phyloP scores from a whole-genome alignment of 2,797 vertebrate species.

The Lutjanus argentimaculatus region DNA sequence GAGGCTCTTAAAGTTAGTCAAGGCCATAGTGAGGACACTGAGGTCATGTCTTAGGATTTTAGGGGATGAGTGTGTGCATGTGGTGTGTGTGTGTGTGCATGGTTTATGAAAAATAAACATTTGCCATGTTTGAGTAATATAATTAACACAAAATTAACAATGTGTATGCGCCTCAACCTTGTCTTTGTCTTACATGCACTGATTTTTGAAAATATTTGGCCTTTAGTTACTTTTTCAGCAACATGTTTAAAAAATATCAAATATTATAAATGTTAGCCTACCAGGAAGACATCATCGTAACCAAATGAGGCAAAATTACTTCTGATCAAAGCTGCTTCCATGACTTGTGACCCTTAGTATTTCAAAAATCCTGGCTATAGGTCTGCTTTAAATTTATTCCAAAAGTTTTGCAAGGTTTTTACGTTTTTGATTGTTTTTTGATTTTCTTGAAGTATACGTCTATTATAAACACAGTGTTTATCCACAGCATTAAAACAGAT shows the following conservation, averaged over 20 bases:
- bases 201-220: not conserved
- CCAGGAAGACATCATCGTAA: not conserved
- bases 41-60: not conserved
- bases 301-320: not conserved
- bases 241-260: not conserved
- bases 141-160: too few species aligned
- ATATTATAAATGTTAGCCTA: not conserved
- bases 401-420: not conserved
- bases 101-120: not conserved
- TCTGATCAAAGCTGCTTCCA: not conserved
- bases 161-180: not conserved
- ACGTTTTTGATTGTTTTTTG: not conserved
- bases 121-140: too few species aligned
- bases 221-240: not conserved
- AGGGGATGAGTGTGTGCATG: not conserved
- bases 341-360: not conserved
- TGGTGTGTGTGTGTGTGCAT: too few species aligned
- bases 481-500: not conserved
- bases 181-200: not conserved
- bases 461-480: not conserved
- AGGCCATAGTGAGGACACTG: not conserved
- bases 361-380: not conserved
- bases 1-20: not conserved
- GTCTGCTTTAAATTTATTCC: not conserved
- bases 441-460: not conserved